Evolutionary conservation across 2,888 invertebrate genomes (phyloP).

Genomic region (Girardia tigrina): DNA sequence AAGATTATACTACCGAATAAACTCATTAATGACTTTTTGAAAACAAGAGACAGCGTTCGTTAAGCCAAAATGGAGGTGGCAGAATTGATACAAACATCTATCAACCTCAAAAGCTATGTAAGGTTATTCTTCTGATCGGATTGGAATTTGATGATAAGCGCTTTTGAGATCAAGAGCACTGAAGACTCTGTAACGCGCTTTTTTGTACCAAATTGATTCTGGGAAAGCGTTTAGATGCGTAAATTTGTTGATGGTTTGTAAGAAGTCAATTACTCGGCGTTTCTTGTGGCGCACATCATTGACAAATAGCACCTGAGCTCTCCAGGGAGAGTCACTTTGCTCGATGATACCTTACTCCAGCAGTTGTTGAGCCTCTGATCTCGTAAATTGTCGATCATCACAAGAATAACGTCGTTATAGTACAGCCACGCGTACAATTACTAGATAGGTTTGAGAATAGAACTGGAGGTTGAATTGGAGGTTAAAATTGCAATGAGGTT

Average conservation of each 20-base stretch:
- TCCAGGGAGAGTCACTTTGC: conserved; percentile 31
- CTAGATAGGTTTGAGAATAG: conserved; percentile 28
- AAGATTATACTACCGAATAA: conserved; percentile 25
- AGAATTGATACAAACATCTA: conserved; percentile 26
- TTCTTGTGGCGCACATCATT: conserved; percentile 27
- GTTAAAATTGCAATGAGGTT: conserved; percentile 26
- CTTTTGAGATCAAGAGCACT: conserved; percentile 17
- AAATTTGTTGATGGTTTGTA: conserved; percentile 31
- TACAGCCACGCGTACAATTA: conserved; percentile 29
- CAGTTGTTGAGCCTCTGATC: conserved; percentile 25
- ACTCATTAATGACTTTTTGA: conserved; percentile 17
- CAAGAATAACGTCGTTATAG: conserved; percentile 28
- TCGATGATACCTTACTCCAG: conserved; percentile 32
- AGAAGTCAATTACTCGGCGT: conserved; percentile 31
- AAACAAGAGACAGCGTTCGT: conserved; percentile 30
- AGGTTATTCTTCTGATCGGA: conserved; percentile 18
- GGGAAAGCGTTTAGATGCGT: conserved; percentile 33
- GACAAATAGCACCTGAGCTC: conserved; percentile 28
- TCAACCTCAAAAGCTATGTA: conserved; percentile 31
- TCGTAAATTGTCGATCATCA: conserved; percentile 31
- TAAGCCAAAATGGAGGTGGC: conserved; percentile 30
- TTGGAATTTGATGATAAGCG: conserved; percentile 33
- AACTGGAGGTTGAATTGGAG: background rate
- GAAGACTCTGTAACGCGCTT: conserved; percentile 17
- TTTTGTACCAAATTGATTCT: conserved; percentile 29